Evolutionary conservation across 1,140 invertebrate species (phyloP), one percentile per base, ranked within the genome.

Genomic region (Drosophila varians): DNA sequence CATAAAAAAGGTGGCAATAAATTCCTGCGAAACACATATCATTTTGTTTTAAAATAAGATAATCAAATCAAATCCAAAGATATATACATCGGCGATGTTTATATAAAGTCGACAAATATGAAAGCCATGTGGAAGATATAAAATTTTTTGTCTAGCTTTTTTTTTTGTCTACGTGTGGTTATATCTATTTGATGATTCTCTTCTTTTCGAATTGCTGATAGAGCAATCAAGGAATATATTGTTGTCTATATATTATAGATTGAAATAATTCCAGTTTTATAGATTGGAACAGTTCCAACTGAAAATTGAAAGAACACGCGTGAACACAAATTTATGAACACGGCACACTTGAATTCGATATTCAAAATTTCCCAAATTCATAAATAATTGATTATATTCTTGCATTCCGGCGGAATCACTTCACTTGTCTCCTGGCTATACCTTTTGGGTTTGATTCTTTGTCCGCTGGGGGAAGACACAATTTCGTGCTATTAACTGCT

Each of bases 231-330:
- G 53, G 58, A 49, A 31, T 31, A 31, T 53, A 56, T 52, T 12
- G 25, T 18, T 40, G 49, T 62, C 34, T 55, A 36, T 60, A 74
- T n/a, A n/a, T n/a, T n/a, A n/a, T 54, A 45, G 45, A 54, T 45
- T 38, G 26, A 47, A 76, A 86, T 84, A 86, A 76, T 84, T 84
- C 80, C 80, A 84, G 66, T 69, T 73, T 86, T 80, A 86, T 79
- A 66, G 80, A 76, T 84, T 84, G 80, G 80, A 84, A 53, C 72
- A 26, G 82, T 73, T 84, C 80, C 80, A 84, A 84, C 48, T 55
- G 34, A 31, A 55, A 79, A 57, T 34, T 64, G 64, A 62, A 52
- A 57, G 23, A 62, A 46, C 53, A 58, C 38, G 25, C 3, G 16
- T 34, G 42, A 21, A 46, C 12, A 53, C 14, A 53, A 53, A 74